Evolutionary conservation across 2,797 vertebrate species (phyloP), one percentile per base, ranked within the genome.

Genomic region (Gambelia wislizenii): DNA sequence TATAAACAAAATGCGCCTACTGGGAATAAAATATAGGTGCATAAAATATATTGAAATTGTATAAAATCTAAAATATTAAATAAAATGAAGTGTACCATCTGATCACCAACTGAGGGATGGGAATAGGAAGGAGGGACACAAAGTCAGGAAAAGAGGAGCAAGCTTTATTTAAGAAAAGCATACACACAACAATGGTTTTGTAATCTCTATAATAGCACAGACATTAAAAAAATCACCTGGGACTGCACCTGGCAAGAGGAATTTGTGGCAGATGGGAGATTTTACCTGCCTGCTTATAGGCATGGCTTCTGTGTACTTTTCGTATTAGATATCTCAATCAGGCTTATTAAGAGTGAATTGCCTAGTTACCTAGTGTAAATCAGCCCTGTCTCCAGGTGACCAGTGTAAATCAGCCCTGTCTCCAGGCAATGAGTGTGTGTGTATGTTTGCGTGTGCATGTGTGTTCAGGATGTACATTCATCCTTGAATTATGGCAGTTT

Each of bases 91-190:
- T 39, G 89, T 27, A 64, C 59, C 42, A 0, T 74, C 39, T 74
- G 36, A 39, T 22, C 4, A 6, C 16, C 3, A 2, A n/a, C n/a
- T n/a, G n/a, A 2, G 2, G 42, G 5, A 13, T 16, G 20, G 13
- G 6, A 20, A 25, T 39, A 25, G 27, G 22, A 64, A 27, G 36
- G 59, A 49, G 30, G 8, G 18, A 72, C 1, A 49, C 79, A 83
- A 1, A 6, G 70, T 54, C n/a, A 9, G 64, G 77, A 39, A 16
- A 42, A 42, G 33, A 67, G 69, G 52, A 54, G 89, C 27, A 13
- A 67, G 12, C 10, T 67, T 67, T 33, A 27, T 61, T 0, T 36
- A 30, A 30, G 12, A 47, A 10, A 76, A 4, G 10, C 42, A 75
- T 25, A 25, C 42, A 47, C 44, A 47, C 2, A 2, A 2, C 72